Conservation (phyloP, 2,113 vertebrate species). For the Pogona vitticeps region DNA sequence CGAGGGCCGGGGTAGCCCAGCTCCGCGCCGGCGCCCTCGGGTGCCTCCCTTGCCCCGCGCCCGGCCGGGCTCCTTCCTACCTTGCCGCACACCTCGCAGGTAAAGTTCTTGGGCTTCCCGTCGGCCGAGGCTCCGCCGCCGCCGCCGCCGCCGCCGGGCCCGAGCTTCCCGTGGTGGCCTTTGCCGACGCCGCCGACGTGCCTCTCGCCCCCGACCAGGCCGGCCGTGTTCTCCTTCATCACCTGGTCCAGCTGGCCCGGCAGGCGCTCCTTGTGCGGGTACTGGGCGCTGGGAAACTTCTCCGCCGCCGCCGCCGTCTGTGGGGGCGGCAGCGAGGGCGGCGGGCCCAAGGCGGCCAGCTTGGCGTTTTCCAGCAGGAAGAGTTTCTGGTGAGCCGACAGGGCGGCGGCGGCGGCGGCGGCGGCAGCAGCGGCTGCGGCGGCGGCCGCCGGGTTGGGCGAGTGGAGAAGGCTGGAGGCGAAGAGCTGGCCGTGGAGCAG, state of each 20-base stretch:
- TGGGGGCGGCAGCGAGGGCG: not conserved
- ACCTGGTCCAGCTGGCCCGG: conserved; percentile 95
- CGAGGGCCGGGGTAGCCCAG: too few species aligned
- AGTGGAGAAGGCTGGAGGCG: conserved; percentile 81
- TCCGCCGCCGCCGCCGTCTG: conserved; percentile 56
- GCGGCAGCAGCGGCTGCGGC: conserved; percentile 56
- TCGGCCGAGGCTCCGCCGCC: conserved; percentile 67
- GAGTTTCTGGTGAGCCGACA: conserved; percentile 92
- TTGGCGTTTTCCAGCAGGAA: conserved; percentile 93
- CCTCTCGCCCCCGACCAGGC: conserved; percentile 78
- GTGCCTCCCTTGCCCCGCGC: too few species aligned
- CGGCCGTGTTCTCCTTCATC: conserved; percentile 88
- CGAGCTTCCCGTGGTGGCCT: conserved; percentile 79
- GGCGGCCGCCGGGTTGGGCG: conserved; percentile 65
- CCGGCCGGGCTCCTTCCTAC: conserved; percentile 68
- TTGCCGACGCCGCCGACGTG: conserved; percentile 77
- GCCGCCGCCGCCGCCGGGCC: conserved; percentile 41
- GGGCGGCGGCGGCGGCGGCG: conserved; percentile 80
- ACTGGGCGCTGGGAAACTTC: conserved; percentile 87
- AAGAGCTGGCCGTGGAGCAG: conserved; percentile 90
- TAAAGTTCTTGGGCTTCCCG: conserved; percentile 95
- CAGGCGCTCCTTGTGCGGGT: conserved; percentile 91
- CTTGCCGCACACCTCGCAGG: conserved; percentile 99
- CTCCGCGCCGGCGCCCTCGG: too few species aligned
- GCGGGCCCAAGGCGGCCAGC: conserved; percentile 75